Evolutionary conservation across 2,113 vertebrate species (phyloP).

Genomic region (Garra rufa): DNA sequence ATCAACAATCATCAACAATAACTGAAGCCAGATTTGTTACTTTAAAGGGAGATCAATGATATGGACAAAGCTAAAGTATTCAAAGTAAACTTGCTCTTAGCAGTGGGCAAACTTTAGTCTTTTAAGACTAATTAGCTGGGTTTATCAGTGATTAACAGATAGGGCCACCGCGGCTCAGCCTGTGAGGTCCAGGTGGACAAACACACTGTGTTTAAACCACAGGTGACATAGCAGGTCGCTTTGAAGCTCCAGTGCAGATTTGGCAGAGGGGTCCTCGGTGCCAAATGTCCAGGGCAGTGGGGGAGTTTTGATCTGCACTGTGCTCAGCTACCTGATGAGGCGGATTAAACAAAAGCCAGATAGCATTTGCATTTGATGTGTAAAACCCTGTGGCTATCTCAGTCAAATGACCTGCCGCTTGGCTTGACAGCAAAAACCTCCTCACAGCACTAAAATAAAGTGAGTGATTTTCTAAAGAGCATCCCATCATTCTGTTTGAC

Average conservation of each 20-base stretch:
- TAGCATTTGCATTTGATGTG: slow-evolving; percentile 67
- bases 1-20: background rate
- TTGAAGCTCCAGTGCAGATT: slow-evolving; percentile 68
- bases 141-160: slow-evolving; percentile 32
- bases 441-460: slow-evolving; percentile 35
- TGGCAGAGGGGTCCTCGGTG: slow-evolving; percentile 52
- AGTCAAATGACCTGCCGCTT: slow-evolving; percentile 36
- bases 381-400: slow-evolving; percentile 55
- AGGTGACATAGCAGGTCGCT: slow-evolving; percentile 65
- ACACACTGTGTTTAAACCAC: slow-evolving; percentile 60
- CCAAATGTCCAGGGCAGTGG: slow-evolving; percentile 67
- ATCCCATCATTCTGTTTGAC: slow-evolving; percentile 41
- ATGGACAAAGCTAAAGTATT: background rate
- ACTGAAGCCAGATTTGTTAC: background rate
- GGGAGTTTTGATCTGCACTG: slow-evolving; percentile 65
- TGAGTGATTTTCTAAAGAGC: slow-evolving; percentile 40
- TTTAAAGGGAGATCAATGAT: background rate
- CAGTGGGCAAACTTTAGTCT: background rate
- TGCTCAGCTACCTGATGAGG: slow-evolving; percentile 68
- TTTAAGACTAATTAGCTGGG: background rate
- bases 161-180: slow-evolving; percentile 14
- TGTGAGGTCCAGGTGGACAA: slow-evolving; percentile 62
- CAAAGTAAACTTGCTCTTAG: background rate
- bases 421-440: slow-evolving; percentile 2
- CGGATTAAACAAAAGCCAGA: slow-evolving; percentile 70